A percentile compares a stretch with the other conserved stretches of the same genome.
phyloP scores from a whole-genome alignment of 2,113 vertebrate species.

The Pelecanoides urinatrix region DNA sequence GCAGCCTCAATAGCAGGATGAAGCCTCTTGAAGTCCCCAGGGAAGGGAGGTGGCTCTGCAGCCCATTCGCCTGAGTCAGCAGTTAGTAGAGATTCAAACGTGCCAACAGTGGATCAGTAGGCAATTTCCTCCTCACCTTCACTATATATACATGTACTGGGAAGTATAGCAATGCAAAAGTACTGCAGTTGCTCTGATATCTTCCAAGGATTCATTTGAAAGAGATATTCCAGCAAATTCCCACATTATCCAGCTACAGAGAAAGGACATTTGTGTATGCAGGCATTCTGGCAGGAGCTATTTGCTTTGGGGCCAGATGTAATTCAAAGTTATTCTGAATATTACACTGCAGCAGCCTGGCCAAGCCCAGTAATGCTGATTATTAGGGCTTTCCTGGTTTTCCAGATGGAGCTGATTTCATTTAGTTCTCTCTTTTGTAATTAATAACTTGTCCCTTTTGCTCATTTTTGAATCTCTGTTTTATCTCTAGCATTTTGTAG shows the following conservation, averaged over 20 bases:
- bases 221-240: conserved; percentile 20
- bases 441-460: conserved; percentile 40
- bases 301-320: conserved; percentile 46
- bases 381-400: conserved; percentile 56
- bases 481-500: neutral
- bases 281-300: conserved; percentile 44
- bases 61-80: neutral
- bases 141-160: no score
- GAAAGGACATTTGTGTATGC: neutral
- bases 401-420: conserved; percentile 51
- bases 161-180: neutral
- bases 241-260: conserved; percentile 21
- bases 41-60: neutral
- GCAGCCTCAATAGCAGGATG: neutral
- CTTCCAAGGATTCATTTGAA: conserved; percentile 2
- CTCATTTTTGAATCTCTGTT: neutral
- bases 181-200: neutral
- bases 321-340: conserved; percentile 45
- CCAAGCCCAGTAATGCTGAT: conserved; percentile 49
- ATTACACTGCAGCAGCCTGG: conserved; percentile 35
- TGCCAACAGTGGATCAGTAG: neutral
- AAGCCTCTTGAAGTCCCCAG: neutral
- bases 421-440: conserved; percentile 21
- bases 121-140: neutral
- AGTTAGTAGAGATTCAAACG: neutral